Evolutionary conservation across 2,888 invertebrate genomes (phyloP).

Genomic region (Luperina nickerlii): DNA sequence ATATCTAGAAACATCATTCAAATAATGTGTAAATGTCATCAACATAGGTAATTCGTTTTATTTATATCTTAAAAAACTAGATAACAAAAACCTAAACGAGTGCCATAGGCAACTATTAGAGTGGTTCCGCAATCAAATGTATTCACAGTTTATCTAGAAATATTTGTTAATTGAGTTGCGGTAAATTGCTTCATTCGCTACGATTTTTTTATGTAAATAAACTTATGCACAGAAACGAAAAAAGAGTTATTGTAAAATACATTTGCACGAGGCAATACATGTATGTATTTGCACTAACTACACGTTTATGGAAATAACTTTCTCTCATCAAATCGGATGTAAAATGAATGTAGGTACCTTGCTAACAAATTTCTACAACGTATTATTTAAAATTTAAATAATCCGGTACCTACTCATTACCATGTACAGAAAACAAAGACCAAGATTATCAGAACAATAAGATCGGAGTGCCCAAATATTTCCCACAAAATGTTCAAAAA

Average conservation of each 20-base stretch:
- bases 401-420: slow-evolving; percentile 35
- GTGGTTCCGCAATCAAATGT: slow-evolving; percentile 55
- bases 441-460: slow-evolving; percentile 44
- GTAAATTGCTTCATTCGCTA: slow-evolving; percentile 42
- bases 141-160: slow-evolving; percentile 39
- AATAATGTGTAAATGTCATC: slow-evolving; percentile 16
- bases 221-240: slow-evolving; percentile 8
- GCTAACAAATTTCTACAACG: neutral
- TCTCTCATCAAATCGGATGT: slow-evolving; percentile 32
- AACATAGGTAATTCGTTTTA: neutral
- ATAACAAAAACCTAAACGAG: slow-evolving; percentile 39
- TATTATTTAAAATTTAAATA: slow-evolving; percentile 12
- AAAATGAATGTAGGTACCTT: neutral
- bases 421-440: slow-evolving; percentile 41
- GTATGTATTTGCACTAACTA: slow-evolving; percentile 10
- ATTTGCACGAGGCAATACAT: slow-evolving; percentile 20
- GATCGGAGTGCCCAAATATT: slow-evolving; percentile 55
- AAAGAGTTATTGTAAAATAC: slow-evolving; percentile 12
- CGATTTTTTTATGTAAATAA: slow-evolving; percentile 44
- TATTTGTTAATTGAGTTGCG: slow-evolving; percentile 48
- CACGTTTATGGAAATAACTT: slow-evolving; percentile 36
- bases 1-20: neutral
- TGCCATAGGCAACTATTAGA: slow-evolving; percentile 44
- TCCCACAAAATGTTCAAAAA: slow-evolving; percentile 75
- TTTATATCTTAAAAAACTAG: slow-evolving; percentile 15